Percentiles rank a stretch among this genome's conserved stretches.
Conservation (phyloP, 2,797 vertebrate species). For the Cyprinella venusta region DNA sequence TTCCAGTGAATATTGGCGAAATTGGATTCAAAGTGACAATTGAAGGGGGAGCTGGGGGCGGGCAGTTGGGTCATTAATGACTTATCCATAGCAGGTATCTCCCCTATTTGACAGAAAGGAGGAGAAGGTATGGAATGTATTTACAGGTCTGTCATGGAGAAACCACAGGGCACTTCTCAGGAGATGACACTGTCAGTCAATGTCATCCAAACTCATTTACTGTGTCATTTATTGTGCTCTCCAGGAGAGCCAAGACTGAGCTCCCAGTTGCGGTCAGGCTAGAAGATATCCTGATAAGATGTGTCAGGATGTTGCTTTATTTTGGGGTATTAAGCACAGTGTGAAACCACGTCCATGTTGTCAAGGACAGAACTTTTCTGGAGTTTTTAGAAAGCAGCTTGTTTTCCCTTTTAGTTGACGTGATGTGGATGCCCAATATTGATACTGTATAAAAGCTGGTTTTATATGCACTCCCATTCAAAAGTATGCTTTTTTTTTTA, state of each 20-base stretch:
- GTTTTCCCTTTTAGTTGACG: not conserved
- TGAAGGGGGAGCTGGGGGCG: slow-evolving; percentile 28
- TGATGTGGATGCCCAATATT: not conserved
- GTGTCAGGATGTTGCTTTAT: slow-evolving; percentile 35
- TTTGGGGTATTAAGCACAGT: slow-evolving; percentile 34
- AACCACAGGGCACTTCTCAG: slow-evolving; percentile 34
- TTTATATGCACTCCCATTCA: not conserved
- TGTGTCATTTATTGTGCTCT: slow-evolving; percentile 49
- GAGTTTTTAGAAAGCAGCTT: slow-evolving; percentile 9
- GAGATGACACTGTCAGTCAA: slow-evolving; percentile 57
- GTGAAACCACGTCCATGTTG: not conserved
- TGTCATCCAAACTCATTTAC: slow-evolving; percentile 53
- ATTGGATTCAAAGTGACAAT: slow-evolving; percentile 43
- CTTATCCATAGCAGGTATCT: slow-evolving; percentile 46
- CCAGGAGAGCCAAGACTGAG: slow-evolving; percentile 32
- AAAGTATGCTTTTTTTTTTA: not conserved
- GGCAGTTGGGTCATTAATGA: slow-evolving; percentile 56
- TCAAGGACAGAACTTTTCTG: slow-evolving; percentile 7
- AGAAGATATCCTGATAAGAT: slow-evolving; percentile 43
- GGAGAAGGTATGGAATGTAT: slow-evolving; percentile 3
- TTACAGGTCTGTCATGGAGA: slow-evolving; percentile 38
- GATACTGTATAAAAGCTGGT: not conserved
- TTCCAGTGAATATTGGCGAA: slow-evolving; percentile 36
- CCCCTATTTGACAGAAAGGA: slow-evolving; percentile 46
- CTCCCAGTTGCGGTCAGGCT: slow-evolving; percentile 9